phyloP scores from a whole-genome alignment of 2,888 invertebrate genomes.

The Acheta domesticus region DNA sequence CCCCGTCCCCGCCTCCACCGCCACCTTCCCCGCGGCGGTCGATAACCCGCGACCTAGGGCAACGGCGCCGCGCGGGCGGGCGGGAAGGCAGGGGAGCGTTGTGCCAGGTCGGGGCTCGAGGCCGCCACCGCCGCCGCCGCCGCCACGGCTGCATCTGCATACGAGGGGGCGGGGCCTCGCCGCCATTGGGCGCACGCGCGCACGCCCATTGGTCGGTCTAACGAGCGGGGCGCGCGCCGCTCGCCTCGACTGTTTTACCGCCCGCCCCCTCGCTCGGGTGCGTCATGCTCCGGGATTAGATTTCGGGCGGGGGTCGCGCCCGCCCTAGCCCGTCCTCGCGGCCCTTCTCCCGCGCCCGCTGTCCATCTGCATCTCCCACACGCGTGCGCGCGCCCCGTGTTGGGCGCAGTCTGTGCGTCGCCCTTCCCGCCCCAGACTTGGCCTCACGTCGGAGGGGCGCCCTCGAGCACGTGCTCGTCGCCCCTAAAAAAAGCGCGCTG shows the following conservation, averaged over 20 bases:
- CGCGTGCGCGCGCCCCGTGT: too few species aligned
- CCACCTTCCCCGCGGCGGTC: neutral
- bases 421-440: too few species aligned
- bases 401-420: too few species aligned
- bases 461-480: too few species aligned
- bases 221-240: slow-evolving; percentile 7
- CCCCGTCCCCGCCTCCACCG: too few species aligned
- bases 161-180: slow-evolving; percentile 3
- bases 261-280: neutral
- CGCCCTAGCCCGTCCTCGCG: too few species aligned
- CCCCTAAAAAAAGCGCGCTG: too few species aligned
- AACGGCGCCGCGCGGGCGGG: neutral
- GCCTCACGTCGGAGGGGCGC: too few species aligned
- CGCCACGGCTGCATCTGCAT: neutral
- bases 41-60: slow-evolving; percentile 1
- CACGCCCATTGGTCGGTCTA: neutral
- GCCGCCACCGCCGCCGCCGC: neutral
- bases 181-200: slow-evolving; percentile 18
- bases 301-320: neutral
- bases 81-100: neutral
- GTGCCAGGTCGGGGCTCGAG: neutral
- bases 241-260: neutral
- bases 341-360: neutral
- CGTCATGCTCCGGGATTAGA: neutral
- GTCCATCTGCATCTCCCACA: too few species aligned